These are phyloP conservation scores for Papilio helenus DNA, from an alignment of 1,140 invertebrate species.

Conservation along the genomic window DNA sequence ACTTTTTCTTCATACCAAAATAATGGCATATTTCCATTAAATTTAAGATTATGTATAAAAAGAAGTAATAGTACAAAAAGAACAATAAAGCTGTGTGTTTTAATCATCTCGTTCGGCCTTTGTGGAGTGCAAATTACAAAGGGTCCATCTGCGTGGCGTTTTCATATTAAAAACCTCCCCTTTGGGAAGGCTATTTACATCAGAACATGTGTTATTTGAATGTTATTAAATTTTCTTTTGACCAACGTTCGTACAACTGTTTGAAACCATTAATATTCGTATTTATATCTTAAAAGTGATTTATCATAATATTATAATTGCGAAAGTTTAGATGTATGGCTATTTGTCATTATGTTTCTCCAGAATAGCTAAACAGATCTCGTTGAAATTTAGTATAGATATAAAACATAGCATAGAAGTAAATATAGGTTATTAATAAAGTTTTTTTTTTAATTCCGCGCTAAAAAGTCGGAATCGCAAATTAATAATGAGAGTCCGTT, in stretches of 20 bases:
- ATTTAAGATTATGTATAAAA: not conserved
- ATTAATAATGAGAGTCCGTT: no score
- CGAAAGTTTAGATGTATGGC: no score
- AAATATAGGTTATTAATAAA: no score
- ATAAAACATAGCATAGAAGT: no score
- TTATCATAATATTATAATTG: no score
- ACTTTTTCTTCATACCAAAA: not conserved
- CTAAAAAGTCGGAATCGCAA: no score
- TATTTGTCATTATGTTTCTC: no score
- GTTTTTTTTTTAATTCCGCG: no score
- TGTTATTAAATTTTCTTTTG: not conserved
- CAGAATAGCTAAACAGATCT: no score
- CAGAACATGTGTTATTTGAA: conserved; percentile 6
- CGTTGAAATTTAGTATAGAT: no score
- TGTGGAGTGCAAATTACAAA: conserved; percentile 19
- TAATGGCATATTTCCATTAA: not conserved
- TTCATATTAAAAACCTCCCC: conserved; percentile 9
- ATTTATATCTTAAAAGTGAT: no score
- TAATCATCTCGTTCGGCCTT: conserved; percentile 20
- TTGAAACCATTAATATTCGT: no score
- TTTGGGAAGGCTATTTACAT: not conserved
- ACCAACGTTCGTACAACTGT: not conserved
- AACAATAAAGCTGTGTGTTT: conserved; percentile 22
- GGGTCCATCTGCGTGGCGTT: conserved; percentile 9
- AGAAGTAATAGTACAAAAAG: conserved; percentile 2